Percentiles rank a stretch among this genome's conserved stretches.
Evolutionary conservation across 2,113 vertebrate genomes (phyloP).

Genomic region (Microcebus tavaratra): DNA sequence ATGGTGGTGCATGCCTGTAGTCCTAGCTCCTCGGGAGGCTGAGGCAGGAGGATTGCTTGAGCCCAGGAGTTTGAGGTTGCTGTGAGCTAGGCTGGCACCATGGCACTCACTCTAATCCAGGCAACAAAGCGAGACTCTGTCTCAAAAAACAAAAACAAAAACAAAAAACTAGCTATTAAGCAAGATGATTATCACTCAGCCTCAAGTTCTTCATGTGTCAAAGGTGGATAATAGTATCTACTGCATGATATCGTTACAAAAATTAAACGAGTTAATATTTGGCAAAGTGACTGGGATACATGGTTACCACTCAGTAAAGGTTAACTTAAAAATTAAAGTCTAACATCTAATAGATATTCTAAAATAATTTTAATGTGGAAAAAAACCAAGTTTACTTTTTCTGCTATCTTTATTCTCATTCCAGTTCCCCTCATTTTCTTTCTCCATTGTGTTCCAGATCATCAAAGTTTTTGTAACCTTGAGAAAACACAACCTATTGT

Average conservation of each 20-base stretch:
- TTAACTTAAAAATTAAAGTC: not conserved
- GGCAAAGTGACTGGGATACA: not conserved
- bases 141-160: too few species aligned
- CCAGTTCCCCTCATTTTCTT: not conserved
- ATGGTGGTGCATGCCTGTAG: too few species aligned
- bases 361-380: not conserved
- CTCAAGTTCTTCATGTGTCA: not conserved
- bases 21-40: too few species aligned
- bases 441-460: not conserved
- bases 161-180: not conserved
- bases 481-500: not conserved
- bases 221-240: not conserved
- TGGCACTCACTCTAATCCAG: too few species aligned
- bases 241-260: not conserved
- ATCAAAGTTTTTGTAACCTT: not conserved
- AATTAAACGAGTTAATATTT: conserved; percentile 9
- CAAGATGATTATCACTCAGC: not conserved
- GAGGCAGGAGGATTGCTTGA: too few species aligned
- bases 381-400: not conserved
- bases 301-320: not conserved
- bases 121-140: too few species aligned
- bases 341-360: not conserved
- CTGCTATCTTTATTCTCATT: not conserved
- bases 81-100: too few species aligned
- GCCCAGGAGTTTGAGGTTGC: too few species aligned